Percentiles rank a stretch among this genome's conserved stretches.
Conservation (phyloP, 2,113 vertebrate species). For the Castor canadensis region DNA sequence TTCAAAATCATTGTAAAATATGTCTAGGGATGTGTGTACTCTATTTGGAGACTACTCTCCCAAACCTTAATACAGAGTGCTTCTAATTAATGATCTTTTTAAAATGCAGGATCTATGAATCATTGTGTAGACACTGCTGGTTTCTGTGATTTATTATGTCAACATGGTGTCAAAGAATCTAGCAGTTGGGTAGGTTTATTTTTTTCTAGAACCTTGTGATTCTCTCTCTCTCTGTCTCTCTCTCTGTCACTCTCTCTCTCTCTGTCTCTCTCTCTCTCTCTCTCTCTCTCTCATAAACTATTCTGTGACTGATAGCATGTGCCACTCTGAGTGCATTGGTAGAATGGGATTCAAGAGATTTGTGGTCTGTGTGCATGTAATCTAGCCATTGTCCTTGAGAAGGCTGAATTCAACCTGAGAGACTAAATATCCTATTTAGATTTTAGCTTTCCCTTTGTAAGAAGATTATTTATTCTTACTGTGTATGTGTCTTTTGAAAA, state of each 20-base stretch:
- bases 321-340: no score
- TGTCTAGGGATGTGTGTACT: neutral
- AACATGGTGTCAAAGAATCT: neutral
- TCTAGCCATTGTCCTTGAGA: neutral
- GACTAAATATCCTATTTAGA: slow-evolving; percentile 6
- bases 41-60: neutral
- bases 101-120: neutral
- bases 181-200: neutral
- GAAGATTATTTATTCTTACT: neutral
- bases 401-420: neutral
- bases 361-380: no score
- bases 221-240: no score
- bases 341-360: no score
- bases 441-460: neutral
- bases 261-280: no score
- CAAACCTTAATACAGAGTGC: neutral
- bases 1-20: neutral
- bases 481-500: neutral
- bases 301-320: no score
- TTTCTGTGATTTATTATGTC: slow-evolving; percentile 9
- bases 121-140: neutral
- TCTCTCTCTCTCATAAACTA: no score
- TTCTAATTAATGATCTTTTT: slow-evolving; percentile 43
- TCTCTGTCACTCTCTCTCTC: no score
- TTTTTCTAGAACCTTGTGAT: slow-evolving; percentile 34